These are phyloP conservation scores for Chironomus tentans DNA, from an alignment of 2,888 invertebrate species.

Conservation along the genomic window DNA sequence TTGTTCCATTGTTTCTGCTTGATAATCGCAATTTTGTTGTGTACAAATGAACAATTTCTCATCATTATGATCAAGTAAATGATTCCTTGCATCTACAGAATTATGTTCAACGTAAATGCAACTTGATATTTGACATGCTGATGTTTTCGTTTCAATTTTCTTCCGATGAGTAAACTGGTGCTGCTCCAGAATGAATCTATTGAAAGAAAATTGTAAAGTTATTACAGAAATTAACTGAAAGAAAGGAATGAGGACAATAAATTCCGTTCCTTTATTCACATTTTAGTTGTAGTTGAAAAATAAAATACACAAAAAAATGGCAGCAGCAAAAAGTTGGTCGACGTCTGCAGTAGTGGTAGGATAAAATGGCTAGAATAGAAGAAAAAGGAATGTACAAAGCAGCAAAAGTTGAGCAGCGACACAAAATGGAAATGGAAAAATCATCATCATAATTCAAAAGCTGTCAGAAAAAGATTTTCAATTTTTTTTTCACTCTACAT, in stretches of 20 bases:
- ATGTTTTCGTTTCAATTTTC: conserved; percentile 7
- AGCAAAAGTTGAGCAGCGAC: background rate
- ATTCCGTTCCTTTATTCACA: background rate
- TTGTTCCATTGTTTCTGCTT: conserved; percentile 43
- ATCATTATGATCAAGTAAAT: conserved; percentile 49
- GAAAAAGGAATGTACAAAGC: background rate
- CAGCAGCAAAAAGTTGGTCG: background rate
- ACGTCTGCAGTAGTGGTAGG: background rate
- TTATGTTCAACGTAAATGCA: conserved; percentile 42
- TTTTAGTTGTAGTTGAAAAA: background rate
- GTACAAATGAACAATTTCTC: conserved; percentile 44
- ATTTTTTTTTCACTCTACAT: background rate
- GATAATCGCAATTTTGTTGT: conserved; percentile 43
- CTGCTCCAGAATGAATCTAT: background rate
- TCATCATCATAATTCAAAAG: conserved; percentile 25
- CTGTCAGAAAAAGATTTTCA: conserved; percentile 24
- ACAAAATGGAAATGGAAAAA: conserved; percentile 15
- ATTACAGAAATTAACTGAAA: background rate
- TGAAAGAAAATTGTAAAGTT: background rate
- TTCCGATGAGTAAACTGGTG: conserved; percentile 5
- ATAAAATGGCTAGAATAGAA: background rate
- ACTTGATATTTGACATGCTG: background rate
- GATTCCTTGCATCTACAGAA: conserved; percentile 47
- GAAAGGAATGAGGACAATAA: too few species aligned
- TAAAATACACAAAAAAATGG: background rate